Evolutionary conservation across 2,797 vertebrate species (phyloP), one percentile per base, ranked within the genome.

Genomic region (Margarornis squamiger): DNA sequence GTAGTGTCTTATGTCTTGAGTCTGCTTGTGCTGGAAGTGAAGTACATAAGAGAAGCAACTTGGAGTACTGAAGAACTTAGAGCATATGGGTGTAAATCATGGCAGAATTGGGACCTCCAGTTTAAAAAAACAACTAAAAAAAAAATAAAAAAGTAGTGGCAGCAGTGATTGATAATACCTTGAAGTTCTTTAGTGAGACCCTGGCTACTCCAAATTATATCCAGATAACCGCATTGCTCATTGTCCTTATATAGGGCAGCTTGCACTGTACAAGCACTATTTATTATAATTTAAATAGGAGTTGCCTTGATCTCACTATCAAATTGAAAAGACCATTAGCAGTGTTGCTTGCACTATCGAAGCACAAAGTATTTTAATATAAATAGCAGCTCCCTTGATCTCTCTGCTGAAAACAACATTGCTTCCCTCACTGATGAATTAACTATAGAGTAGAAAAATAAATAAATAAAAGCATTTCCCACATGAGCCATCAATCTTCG

Each of bases 321-420:
- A 24, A 96, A 96, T 93, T 96, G 95, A 96, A 96, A 96, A 96
- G 92, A 93, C 94, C 90, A 95, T 97, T 96, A 96, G 73, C 68
- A 86, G 73, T 83, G 81, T 76, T 90, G 87, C 81, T 96, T 23
- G 30, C 70, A 72, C 86, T 95, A 94, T 94, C 22, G 45, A 95
- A 96, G 84, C 92, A 93, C 89, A 80, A 96, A 93, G 87, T 93
- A 91, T 95, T 95, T 96, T 90, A 96, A 92, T 95, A 96, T 88
- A 97, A 96, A 96, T 94, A 94, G 95, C 86, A 94, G 48, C 73
- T 96, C 80, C 81, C 96, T 97, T 96, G 93, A 95, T 97, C 93
- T 96, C 48, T 94, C 81, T 90, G 61, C 76, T 94, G 86, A 90
- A 95, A 95, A 86, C 80, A 95, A 48, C 88, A 74, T 55, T 48